Base-by-base conservation (phyloP, 2,113 vertebrate genomes). In the Etia nguti region DNA sequence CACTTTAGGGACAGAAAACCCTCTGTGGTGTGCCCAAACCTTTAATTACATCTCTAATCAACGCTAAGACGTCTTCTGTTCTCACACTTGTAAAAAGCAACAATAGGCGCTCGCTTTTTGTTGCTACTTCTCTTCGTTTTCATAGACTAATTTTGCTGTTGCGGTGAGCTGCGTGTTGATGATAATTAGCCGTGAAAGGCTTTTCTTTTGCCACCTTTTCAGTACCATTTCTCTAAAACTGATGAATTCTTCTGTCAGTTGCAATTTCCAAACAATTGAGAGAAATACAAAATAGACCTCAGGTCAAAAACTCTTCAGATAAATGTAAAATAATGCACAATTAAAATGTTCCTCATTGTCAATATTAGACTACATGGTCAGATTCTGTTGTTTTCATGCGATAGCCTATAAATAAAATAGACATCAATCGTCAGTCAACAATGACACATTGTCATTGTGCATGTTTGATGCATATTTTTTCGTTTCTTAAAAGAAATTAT, bases 391-490 rank as follows among this genome's bases (percentile, higher is more conserved):
- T 22, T 65, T 38, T 65, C 60, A 13, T 38, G 60, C 31, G n/a
- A 1, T 38, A 62, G 31, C 60, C 31, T 38, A 12, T 65, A 65
- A 65, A 12, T 65, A 65, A 38, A 22, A 13, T 13, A 65, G 34
- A 38, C 60, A 38, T 65, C 60, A 65, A 38, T 36, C 1, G 3
- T 12, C 18, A 65, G 1, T n/a, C 60, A 65, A 65, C 20, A 65
- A 10, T 65, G 60, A 8, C 2, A 38, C 34, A 4, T 65, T 38
- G n/a, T 65, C 60, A 65, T 65, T 65, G 38, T 12, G 38, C 60
- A 0, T 65, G 2, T 65, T 65, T 65, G 60, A 38, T 38, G 1
- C 5, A n/a, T 0, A 38, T 5, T 65, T 65, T 65, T 65, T 65
- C 10, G 38, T 65, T 38, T 22, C 60, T 22, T 8, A 7, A 65